phyloP scores from a whole-genome alignment of 2,797 vertebrate genomes.

The Echiichthys vipera region DNA sequence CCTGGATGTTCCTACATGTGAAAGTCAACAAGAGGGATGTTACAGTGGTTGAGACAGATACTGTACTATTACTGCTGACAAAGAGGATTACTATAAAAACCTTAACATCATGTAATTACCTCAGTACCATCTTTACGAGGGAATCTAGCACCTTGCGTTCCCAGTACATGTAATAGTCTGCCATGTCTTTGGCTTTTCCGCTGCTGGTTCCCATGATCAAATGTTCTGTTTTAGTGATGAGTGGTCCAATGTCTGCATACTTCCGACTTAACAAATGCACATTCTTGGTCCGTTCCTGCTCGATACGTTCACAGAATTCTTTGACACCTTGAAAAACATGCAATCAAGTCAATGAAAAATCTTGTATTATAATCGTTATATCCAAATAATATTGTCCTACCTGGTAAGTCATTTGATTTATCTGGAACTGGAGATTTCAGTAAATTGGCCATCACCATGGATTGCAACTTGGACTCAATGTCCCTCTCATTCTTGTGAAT shows the following conservation, averaged over 20 bases:
- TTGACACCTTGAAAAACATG: conserved; percentile 85
- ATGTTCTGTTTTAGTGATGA: conserved; percentile 91
- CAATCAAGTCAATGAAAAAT: conserved; percentile 4
- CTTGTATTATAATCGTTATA: neutral
- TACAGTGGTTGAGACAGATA: conserved; percentile 7
- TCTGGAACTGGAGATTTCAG: conserved; percentile 84
- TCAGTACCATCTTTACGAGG: conserved; percentile 89
- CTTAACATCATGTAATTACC: conserved; percentile 78
- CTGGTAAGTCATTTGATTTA: conserved; percentile 81
- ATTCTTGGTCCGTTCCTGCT: conserved; percentile 84
- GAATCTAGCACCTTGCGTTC: conserved; percentile 88
- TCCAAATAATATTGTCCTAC: conserved; percentile 73
- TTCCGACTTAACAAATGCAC: conserved; percentile 84
- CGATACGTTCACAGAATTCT: conserved; percentile 90
- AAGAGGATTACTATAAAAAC: neutral
- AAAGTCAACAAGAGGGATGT: conserved; percentile 17
- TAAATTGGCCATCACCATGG: conserved; percentile 88
- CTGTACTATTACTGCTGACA: neutral
- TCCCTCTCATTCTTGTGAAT: conserved; percentile 89
- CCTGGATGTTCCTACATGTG: conserved; percentile 87
- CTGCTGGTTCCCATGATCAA: conserved; percentile 87
- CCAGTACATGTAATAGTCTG: conserved; percentile 90
- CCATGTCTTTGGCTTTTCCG: conserved; percentile 87
- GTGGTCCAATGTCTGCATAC: conserved; percentile 87
- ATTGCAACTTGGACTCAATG: conserved; percentile 84